Conservation (phyloP, 2,113 vertebrate species). For the Lagopus muta region DNA sequence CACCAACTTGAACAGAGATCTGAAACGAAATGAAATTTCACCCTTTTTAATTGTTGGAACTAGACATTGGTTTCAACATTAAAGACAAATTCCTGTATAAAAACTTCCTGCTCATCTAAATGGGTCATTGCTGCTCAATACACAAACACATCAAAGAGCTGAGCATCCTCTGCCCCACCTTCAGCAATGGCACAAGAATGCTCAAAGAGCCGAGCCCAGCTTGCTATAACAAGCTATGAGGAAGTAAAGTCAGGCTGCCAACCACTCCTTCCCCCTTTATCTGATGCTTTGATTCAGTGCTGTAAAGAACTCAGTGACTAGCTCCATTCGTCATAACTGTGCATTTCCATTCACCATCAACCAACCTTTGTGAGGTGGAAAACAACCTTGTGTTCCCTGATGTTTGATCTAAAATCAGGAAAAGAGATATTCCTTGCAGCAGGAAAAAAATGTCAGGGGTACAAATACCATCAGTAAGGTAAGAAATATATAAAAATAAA, state of each 20-base stretch:
- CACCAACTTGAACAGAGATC: background rate
- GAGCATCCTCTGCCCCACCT: slow-evolving; percentile 5
- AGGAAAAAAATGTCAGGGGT: background rate
- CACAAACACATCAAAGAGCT: background rate
- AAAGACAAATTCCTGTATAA: slow-evolving; percentile 8
- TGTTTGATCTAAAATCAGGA: slow-evolving; percentile 20
- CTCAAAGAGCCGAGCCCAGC: background rate
- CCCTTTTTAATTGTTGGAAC: background rate
- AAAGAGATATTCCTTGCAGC: background rate
- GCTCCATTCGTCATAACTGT: background rate
- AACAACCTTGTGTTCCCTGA: background rate
- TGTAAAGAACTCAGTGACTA: slow-evolving; percentile 10
- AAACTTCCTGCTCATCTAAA: background rate
- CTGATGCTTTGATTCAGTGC: slow-evolving; percentile 27
- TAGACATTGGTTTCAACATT: background rate
- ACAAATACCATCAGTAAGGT: slow-evolving; percentile 35
- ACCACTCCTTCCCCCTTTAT: slow-evolving; percentile 47
- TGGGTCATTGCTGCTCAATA: background rate
- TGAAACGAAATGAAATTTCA: background rate
- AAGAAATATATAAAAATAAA: slow-evolving; percentile 48
- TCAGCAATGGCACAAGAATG: background rate
- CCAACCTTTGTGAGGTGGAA: background rate
- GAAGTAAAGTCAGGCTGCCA: background rate
- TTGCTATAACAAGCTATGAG: background rate
- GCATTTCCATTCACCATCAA: background rate